Base-by-base conservation (phyloP, 92 coral and sea anemone genomes). In the Epizoanthus illoricatus region DNA sequence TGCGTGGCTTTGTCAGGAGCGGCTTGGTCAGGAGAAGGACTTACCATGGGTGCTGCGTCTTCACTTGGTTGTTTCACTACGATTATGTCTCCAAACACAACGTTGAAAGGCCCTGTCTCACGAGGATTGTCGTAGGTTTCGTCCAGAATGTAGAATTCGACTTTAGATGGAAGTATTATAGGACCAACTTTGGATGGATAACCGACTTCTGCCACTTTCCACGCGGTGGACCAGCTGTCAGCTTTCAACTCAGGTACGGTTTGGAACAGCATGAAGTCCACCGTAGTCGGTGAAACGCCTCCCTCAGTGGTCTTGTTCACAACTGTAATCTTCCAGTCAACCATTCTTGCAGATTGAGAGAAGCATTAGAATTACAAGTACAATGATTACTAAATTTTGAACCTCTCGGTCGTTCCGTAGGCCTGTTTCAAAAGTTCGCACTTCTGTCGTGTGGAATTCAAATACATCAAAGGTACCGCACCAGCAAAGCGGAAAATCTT, bases 131-230 rank as follows among this genome's bases (percentile, higher is more conserved):
- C 60, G 7, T 45, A 4, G 0, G 63, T 17, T 20, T 33, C 28
- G 43, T 73, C 79, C 62, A 73, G 23, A 19, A 73, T 63, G 36
- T 19, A 19, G 19, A 73, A 73, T 16, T 39, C 21, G 19, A 73
- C 79, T 41, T 39, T 45, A 17, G n/a, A 13, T 73, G 79, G 79
- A 10, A 73, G 58, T 23, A 7, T 16, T 39, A 73, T 73, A 47
- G 79, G 79, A 17, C 79, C 79, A 12, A 73, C 8, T 42, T 36
- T 73, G 2, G 61, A 56, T 7, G 79, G 79, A 63, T 73, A 39
- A 21, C 58, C 61, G 5, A 73, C 20, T 18, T 73, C 79, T 19
- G n/a, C 79, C 23, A 73, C 79, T 40, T 73, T 73, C 79, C 79
- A 73, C 24, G 79, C 79, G 7, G 17, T 39, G 11, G 79, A 73